Evolutionary conservation across 2,797 vertebrate species (phyloP).

Genomic region (Nyctibius grandis): DNA sequence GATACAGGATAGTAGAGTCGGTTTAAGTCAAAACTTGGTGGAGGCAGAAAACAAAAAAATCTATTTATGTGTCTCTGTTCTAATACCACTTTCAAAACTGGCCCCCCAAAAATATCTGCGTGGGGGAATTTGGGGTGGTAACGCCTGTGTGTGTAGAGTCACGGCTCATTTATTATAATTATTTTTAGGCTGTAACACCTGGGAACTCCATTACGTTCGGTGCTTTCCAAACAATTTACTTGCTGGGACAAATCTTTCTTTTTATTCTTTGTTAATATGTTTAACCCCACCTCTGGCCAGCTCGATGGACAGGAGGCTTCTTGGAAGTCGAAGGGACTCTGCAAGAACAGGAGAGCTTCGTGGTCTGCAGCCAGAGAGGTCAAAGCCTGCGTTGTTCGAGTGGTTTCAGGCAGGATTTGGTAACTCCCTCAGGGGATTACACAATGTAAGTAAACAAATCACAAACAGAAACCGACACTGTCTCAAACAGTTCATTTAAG

Average conservation of each 20-base stretch:
- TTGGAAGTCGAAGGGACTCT: neutral
- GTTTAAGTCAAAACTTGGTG: neutral
- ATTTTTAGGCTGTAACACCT: neutral
- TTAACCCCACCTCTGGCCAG: neutral
- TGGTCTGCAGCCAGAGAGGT: neutral
- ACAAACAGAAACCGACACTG: neutral
- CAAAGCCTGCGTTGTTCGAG: fast-evolving
- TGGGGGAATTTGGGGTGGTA: neutral
- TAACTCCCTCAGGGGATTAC: neutral
- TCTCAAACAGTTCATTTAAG: neutral
- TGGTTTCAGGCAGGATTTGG: neutral
- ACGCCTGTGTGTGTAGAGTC: neutral
- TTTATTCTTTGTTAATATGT: neutral
- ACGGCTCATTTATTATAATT: neutral
- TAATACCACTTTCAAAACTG: neutral
- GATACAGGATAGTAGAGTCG: neutral
- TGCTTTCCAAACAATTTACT: neutral
- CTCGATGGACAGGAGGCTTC: neutral
- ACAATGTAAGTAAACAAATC: neutral
- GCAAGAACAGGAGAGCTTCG: neutral
- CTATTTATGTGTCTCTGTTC: neutral
- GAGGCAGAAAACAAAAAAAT: neutral
- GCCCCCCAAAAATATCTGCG: fast-evolving
- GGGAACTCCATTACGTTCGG: neutral
- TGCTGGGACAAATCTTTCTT: neutral